Conservation (phyloP, 2,888 invertebrate species). For the Drosophila putrida region DNA sequence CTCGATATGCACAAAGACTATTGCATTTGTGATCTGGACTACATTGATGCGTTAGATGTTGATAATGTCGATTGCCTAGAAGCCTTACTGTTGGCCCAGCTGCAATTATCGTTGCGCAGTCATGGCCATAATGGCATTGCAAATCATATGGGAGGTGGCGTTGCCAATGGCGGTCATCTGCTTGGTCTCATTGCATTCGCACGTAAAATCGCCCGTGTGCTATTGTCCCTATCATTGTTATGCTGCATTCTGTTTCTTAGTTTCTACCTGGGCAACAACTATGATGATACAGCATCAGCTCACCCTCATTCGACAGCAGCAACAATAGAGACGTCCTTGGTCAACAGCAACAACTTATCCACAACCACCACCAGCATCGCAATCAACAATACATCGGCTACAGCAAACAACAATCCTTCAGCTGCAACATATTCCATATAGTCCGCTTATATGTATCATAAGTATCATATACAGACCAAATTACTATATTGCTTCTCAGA, state of each 20-base stretch:
- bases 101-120: slow-evolving; percentile 46
- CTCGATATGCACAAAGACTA: slow-evolving; percentile 30
- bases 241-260: slow-evolving; percentile 78
- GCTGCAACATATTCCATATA: slow-evolving; percentile 35
- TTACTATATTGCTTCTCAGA: slow-evolving; percentile 2
- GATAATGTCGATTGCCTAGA: slow-evolving; percentile 57
- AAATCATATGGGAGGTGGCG: slow-evolving; percentile 72
- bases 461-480: slow-evolving; percentile 14
- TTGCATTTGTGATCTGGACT: slow-evolving; percentile 62
- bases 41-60: slow-evolving; percentile 39
- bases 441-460: slow-evolving; percentile 17
- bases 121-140: slow-evolving; percentile 1
- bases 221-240: slow-evolving; percentile 77
- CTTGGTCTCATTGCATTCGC: slow-evolving; percentile 82
- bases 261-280: slow-evolving; percentile 73
- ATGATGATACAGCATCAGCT: slow-evolving; percentile 2
- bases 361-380: slow-evolving; percentile 13
- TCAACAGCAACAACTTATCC: slow-evolving; percentile 3
- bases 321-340: slow-evolving; percentile 22
- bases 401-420: slow-evolving; percentile 19
- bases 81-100: slow-evolving; percentile 56
- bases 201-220: slow-evolving; percentile 79
- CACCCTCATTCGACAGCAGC: slow-evolving; percentile 14
- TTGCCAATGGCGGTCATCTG: slow-evolving; percentile 78
- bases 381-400: slow-evolving; percentile 16